Evolutionary conservation across 1,140 invertebrate species (phyloP).

Genomic region (Akabosia matsudoensis): DNA sequence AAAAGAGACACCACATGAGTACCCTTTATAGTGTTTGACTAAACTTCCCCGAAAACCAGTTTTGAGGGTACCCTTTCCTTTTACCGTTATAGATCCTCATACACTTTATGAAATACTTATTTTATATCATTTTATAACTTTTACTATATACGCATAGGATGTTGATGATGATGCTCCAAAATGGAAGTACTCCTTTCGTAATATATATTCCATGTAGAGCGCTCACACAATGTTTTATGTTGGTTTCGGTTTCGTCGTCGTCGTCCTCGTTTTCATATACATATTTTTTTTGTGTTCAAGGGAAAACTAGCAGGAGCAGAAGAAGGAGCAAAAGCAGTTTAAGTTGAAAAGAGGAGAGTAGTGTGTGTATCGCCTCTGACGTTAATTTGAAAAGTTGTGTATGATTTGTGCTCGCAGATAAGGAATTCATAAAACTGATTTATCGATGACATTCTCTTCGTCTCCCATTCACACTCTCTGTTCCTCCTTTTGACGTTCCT

Average conservation of each 20-base stretch:
- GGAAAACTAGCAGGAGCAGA: neutral
- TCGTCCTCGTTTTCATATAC: neutral
- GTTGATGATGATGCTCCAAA: neutral
- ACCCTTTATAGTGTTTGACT: too few relatives aligned
- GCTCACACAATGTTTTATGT: neutral
- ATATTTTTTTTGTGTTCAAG: neutral
- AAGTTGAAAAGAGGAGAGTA: neutral
- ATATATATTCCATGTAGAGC: neutral
- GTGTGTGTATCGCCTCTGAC: conserved; percentile 43
- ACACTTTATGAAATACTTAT: neutral
- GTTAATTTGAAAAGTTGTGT: conserved; percentile 48
- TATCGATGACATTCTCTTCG: conserved; percentile 46
- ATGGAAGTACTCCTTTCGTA: neutral
- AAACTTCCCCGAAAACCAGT: too few relatives aligned
- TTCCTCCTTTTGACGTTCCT: conserved; percentile 45
- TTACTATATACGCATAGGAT: neutral
- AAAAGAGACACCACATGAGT: too few relatives aligned
- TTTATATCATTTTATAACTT: neutral
- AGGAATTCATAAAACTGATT: conserved; percentile 48
- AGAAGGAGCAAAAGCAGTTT: conserved; percentile 6
- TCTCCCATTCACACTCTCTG: conserved; percentile 40
- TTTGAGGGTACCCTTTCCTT: neutral
- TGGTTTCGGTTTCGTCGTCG: neutral
- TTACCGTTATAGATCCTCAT: neutral
- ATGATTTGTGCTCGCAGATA: conserved; percentile 46